These are phyloP conservation scores for Dasypus novemcinctus DNA, from an alignment of 2,113 vertebrate species.

Conservation along the genomic window DNA sequence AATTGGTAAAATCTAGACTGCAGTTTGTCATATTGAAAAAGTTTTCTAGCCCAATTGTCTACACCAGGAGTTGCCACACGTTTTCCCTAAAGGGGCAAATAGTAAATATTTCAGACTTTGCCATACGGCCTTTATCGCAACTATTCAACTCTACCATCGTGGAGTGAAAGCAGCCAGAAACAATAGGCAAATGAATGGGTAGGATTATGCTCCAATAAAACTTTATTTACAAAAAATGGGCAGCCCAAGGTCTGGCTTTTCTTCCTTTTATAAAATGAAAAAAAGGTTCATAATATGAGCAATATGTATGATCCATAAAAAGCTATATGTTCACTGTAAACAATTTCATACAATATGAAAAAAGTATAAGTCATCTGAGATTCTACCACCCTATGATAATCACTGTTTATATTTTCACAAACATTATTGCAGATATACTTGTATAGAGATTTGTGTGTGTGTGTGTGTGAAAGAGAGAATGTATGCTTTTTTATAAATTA, in stretches of 20 bases:
- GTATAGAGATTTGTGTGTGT: neutral
- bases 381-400: neutral
- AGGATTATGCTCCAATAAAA: neutral
- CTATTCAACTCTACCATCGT: neutral
- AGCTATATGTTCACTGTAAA: neutral
- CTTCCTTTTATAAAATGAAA: neutral
- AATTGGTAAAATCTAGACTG: neutral
- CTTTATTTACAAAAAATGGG: conserved; percentile 37
- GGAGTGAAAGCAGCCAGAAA: neutral
- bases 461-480: neutral
- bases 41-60: neutral
- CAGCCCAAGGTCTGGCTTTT: neutral
- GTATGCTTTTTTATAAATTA: neutral
- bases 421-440: neutral
- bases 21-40: neutral
- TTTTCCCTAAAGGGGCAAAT: neutral
- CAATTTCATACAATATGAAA: neutral
- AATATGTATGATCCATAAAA: neutral
- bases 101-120: neutral
- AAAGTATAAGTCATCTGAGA: neutral
- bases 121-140: neutral
- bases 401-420: conserved; percentile 8
- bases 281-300: neutral
- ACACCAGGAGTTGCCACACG: neutral
- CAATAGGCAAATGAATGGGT: neutral